phyloP scores from a whole-genome alignment of 2,797 vertebrate genomes.

The Pipistrellus pipistrellus region DNA sequence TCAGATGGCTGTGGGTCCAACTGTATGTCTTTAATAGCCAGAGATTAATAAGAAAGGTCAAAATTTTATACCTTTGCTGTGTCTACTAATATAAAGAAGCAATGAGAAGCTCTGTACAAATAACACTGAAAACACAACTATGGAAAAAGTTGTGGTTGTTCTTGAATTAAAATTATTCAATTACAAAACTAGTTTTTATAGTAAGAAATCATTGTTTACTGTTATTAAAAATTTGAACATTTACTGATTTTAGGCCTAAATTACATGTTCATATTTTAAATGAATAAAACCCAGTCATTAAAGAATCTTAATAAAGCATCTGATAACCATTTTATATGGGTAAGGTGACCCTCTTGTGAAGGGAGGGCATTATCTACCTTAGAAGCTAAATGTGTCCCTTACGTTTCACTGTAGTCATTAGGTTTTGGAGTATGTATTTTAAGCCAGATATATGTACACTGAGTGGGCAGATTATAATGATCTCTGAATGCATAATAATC shows the following conservation, averaged over 20 bases:
- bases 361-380: neutral
- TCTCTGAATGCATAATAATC: too few relatives aligned
- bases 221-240: constrained; percentile 43
- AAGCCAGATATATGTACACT: constrained; percentile 2
- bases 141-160: constrained; percentile 33
- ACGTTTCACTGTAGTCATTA: neutral
- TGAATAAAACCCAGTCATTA: constrained; percentile 46
- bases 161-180: constrained; percentile 47
- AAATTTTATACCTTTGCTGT: neutral
- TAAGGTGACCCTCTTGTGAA: neutral
- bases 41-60: neutral
- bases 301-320: constrained; percentile 44
- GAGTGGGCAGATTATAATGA: too few relatives aligned
- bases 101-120: neutral
- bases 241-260: constrained; percentile 54
- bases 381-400: constrained; percentile 41
- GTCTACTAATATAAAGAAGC: constrained; percentile 40
- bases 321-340: neutral
- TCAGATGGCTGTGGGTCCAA: neutral
- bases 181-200: constrained; percentile 55
- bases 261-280: constrained; percentile 36
- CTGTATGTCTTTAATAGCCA: neutral
- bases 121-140: constrained; percentile 20
- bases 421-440: constrained; percentile 40
- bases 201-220: constrained; percentile 37